Base-by-base conservation (phyloP, 1,140 invertebrate species). In the Nasonia giraulti region DNA sequence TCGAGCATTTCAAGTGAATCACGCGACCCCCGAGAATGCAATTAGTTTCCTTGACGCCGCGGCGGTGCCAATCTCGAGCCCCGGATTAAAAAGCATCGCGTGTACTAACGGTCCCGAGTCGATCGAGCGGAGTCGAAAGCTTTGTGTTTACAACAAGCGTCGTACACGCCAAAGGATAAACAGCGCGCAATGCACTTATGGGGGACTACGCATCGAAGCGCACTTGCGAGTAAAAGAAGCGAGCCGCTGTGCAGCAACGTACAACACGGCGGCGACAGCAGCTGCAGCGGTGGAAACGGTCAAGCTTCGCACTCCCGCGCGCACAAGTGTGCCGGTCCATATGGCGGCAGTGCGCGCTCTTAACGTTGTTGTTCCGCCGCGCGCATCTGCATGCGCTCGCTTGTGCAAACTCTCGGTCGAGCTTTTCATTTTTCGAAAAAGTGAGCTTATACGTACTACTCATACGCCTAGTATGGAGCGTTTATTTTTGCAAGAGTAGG, bases 341-440 rank as follows among this genome's bases (percentile, higher is more conserved):
- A 76, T 68, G 75, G 44, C 37, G n/a, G 14, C 27, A 20, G 20
- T 10, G 40, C 7, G 8, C 40, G 40, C 40, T 44, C 7, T 44
- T 0, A 8, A 8, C 55, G 62, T 74, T 31, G 44, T 76, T 68
- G n/a, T 47, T 47, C 4, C 73, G 75, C 20, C 7, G 62, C 44
- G 14, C 44, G 47, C 44, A n/a, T 47, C 10, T 75, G 31, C 12
- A 10, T 75, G 31, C 12, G 40, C 27, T 47, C 4, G 1, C 8
- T 27, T 73, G 31, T 73, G 71, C n/a, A 40, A 81, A 75, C 31
- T 31, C 55, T 62, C 55, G 7, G 47, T 4, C 40, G 4, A 27
- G 14, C 50, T 75, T 77, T 83, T 83, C 55, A 83, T 78, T 83
- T 83, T 83, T 47, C 23, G 55, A 47, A n/a, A 27, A 78, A 31